Evolutionary conservation across 2,797 vertebrate species (phyloP).

Genomic region (Rhinophrynus dorsalis): DNA sequence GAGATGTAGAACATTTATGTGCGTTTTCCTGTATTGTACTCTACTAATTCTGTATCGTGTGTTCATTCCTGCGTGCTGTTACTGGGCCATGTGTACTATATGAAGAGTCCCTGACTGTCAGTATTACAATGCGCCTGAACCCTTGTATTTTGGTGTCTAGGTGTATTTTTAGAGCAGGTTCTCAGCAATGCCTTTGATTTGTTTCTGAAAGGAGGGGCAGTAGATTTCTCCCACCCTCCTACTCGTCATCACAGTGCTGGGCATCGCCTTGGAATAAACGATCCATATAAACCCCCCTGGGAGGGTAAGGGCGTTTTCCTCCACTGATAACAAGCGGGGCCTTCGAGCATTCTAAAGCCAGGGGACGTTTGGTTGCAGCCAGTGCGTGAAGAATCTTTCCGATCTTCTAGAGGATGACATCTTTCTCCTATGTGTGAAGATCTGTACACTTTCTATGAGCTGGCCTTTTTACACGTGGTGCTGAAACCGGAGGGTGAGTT

Average conservation of each 20-base stretch:
- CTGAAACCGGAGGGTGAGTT: constrained; percentile 27
- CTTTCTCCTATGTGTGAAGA: background rate
- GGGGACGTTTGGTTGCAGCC: constrained; percentile 13
- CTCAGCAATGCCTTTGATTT: constrained; percentile 9
- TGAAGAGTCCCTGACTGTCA: too few relatives aligned
- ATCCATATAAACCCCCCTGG: constrained; percentile 14
- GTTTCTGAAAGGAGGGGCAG: constrained; percentile 19
- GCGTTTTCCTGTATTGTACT: too few relatives aligned
- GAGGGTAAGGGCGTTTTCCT: constrained; percentile 41
- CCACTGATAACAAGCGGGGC: constrained; percentile 18
- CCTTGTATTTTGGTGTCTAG: background rate
- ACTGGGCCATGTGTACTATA: too few relatives aligned
- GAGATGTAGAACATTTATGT: too few relatives aligned
- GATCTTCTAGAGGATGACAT: background rate
- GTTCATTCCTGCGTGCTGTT: too few relatives aligned
- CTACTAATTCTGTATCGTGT: too few relatives aligned
- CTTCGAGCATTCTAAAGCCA: background rate
- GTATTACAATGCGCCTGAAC: background rate
- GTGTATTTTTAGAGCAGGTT: constrained; percentile 14
- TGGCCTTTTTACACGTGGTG: constrained; percentile 33
- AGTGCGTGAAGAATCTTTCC: background rate
- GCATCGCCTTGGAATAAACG: constrained; percentile 28
- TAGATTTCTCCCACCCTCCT: background rate
- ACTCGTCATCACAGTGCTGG: constrained; percentile 29
- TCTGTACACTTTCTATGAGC: constrained; percentile 18